Conservation (phyloP, 2,113 vertebrate species). For the Trichechus manatus region DNA sequence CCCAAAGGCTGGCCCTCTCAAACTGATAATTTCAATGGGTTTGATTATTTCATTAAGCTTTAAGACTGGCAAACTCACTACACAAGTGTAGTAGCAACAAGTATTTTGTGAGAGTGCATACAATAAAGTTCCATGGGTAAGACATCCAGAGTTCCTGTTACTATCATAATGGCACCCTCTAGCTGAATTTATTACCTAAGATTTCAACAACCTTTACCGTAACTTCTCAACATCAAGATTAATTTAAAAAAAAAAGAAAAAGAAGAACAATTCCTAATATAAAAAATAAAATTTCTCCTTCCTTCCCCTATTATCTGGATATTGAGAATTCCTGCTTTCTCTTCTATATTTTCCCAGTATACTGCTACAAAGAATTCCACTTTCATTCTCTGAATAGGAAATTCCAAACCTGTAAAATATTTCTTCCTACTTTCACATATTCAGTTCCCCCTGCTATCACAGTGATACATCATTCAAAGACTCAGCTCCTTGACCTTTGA, state of each 20-base stretch:
- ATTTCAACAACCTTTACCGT: background rate
- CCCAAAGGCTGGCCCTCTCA: background rate
- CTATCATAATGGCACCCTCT: background rate
- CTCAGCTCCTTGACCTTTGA: conserved; percentile 13
- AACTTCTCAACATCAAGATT: background rate
- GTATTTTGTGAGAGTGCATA: background rate
- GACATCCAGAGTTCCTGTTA: background rate
- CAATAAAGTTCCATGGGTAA: background rate
- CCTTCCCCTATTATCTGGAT: background rate
- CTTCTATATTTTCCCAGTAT: background rate
- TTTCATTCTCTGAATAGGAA: background rate
- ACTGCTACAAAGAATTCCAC: background rate
- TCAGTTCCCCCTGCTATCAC: conserved; percentile 23
- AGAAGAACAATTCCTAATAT: background rate
- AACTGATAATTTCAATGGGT: background rate
- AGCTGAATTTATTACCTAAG: background rate
- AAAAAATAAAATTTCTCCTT: background rate
- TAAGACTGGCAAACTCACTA: background rate
- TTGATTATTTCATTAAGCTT: background rate
- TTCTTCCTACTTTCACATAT: background rate
- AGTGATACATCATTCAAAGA: background rate
- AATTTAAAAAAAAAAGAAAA: background rate
- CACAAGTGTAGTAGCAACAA: background rate
- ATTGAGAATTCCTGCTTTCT: background rate
- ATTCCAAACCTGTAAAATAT: background rate